Conservation (phyloP, 1,140 invertebrate species). For the Halyomorpha halys region DNA sequence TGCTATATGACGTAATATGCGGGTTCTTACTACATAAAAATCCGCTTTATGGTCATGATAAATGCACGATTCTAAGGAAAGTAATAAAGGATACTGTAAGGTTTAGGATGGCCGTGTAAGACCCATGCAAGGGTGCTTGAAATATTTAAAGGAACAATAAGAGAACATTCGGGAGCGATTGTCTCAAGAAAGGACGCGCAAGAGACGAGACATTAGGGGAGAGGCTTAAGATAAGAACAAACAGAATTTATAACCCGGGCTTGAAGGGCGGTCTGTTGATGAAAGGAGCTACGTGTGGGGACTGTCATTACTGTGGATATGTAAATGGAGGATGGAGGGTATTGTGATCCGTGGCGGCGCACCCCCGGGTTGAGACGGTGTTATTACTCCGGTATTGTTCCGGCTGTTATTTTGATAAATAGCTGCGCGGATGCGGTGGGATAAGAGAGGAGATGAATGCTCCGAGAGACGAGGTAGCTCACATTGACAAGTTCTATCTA, state of each 20-base stretch:
- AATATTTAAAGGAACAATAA: no score
- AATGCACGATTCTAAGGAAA: no score
- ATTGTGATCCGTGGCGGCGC: constrained; percentile 1
- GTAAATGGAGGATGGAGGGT: constrained; percentile 7
- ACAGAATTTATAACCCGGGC: constrained; percentile 7
- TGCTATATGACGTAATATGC: no score
- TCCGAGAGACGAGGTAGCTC: constrained; percentile 9
- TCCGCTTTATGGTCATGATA: no score
- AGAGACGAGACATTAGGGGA: neutral
- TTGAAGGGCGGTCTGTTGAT: constrained; percentile 1
- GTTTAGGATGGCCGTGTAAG: no score
- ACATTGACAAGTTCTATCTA: constrained; percentile 28
- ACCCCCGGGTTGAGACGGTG: constrained; percentile 6
- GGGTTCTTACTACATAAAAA: no score
- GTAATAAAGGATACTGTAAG: no score
- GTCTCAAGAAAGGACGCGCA: no score
- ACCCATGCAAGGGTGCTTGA: no score
- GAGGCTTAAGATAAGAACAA: constrained; percentile 1
- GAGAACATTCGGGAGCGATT: no score
- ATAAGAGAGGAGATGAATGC: constrained; percentile 17
- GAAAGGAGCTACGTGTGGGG: constrained; percentile 10
- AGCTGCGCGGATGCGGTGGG: constrained; percentile 4
- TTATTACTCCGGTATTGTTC: constrained; percentile 29
- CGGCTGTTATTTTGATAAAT: constrained; percentile 29
- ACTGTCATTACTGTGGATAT: constrained; percentile 13